Percentiles rank a stretch among this genome's conserved stretches.
Conservation (phyloP, 2,797 vertebrate species). For the Gobionotothen gibberifrons region DNA sequence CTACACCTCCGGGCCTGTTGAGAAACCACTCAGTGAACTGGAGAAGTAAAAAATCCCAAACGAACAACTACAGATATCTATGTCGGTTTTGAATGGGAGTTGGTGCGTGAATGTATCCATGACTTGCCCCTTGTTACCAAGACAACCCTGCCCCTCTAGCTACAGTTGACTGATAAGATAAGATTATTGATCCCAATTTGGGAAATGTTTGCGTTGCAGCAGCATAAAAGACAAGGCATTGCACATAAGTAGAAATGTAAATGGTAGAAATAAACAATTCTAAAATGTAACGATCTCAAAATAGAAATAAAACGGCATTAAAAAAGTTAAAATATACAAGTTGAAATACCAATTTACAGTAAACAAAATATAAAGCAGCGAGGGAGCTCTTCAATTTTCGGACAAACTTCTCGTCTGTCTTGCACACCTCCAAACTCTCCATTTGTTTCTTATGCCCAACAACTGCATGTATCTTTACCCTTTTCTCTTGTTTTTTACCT, state of each 20-base stretch:
- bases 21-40: constrained; percentile 84
- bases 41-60: constrained; percentile 83
- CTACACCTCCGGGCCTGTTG: constrained; percentile 87
- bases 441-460: background rate
- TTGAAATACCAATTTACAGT: no score
- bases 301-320: no score
- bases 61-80: background rate
- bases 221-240: no score
- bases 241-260: no score
- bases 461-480: background rate
- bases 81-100: background rate
- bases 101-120: background rate
- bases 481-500: constrained; percentile 17
- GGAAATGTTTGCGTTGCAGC: no score
- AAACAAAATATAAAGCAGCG: background rate
- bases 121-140: background rate
- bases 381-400: constrained; percentile 3
- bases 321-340: no score
- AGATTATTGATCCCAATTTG: no score
- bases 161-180: background rate
- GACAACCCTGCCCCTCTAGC: background rate
- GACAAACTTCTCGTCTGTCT: background rate
- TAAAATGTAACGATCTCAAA: no score
- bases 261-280: no score
- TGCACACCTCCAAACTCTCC: background rate